A percentile compares a stretch with the other conserved stretches of the same genome.
phyloP scores from a whole-genome alignment of 2,888 invertebrate genomes.

The Leucoma salicis region DNA sequence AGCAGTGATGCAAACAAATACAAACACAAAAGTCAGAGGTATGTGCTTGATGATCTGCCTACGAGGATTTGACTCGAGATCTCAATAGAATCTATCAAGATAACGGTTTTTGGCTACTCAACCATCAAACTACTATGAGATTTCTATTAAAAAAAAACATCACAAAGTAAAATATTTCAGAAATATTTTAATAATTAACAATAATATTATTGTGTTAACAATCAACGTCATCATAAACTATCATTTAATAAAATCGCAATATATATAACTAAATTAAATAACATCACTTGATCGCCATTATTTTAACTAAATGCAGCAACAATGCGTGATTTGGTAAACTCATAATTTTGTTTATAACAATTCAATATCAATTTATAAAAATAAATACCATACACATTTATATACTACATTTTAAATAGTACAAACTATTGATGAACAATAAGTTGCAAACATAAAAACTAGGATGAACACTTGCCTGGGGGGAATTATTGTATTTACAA shows the following conservation, averaged over 20 bases:
- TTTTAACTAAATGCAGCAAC: constrained; percentile 52
- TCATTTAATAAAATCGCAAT: constrained; percentile 74
- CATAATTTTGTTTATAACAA: constrained; percentile 32
- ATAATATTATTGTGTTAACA: constrained; percentile 72
- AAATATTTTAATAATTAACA: constrained; percentile 64
- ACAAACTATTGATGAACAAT: constrained; percentile 5
- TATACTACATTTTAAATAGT: constrained; percentile 11
- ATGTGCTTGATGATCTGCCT: no score
- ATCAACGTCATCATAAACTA: constrained; percentile 78
- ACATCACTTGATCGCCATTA: constrained; percentile 45
- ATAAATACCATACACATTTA: constrained; percentile 22
- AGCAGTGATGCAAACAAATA: no score
- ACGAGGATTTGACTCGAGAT: no score
- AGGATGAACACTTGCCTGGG: neutral
- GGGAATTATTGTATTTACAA: no score
- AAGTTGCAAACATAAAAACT: neutral
- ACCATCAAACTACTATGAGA: no score
- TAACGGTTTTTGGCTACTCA: no score
- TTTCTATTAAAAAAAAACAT: neutral
- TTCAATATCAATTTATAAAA: constrained; percentile 33
- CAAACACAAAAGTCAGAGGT: no score
- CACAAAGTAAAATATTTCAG: constrained; percentile 24
- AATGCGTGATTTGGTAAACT: constrained; percentile 63
- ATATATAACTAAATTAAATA: constrained; percentile 42
- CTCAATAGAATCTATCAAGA: no score